Percentiles rank a stretch among this genome's conserved stretches.
Conservation (phyloP, 1,140 invertebrate species). For the Drosophila serrata region DNA sequence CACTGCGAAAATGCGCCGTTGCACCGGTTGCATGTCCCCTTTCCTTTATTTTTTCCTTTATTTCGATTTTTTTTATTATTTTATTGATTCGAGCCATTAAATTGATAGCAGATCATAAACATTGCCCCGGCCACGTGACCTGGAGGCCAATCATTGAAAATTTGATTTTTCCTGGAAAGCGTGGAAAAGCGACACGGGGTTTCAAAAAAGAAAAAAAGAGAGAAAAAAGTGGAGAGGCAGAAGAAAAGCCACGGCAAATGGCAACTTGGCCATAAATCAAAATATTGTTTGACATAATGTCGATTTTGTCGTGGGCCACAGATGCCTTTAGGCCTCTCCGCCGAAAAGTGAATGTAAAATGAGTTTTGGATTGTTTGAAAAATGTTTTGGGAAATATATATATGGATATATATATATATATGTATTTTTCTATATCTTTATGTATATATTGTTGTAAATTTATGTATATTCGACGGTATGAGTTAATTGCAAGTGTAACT, state of each 20-base stretch:
- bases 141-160: constrained; percentile 63
- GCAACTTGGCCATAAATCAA: constrained; percentile 64
- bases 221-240: neutral
- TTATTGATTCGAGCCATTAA: constrained; percentile 69
- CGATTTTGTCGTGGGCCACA: constrained; percentile 61
- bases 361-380: constrained; percentile 23
- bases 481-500: constrained; percentile 24
- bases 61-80: constrained; percentile 36
- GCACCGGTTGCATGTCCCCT: constrained; percentile 14
- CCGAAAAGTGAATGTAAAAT: constrained; percentile 36
- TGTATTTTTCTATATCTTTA: neutral
- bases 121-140: constrained; percentile 54
- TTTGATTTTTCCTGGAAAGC: constrained; percentile 58
- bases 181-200: neutral
- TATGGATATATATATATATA: neutral
- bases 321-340: constrained; percentile 28
- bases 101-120: constrained; percentile 67
- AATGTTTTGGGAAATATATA: constrained; percentile 8
- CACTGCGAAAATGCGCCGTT: neutral
- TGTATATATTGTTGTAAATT: neutral
- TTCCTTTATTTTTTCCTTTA: constrained; percentile 7
- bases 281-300: constrained; percentile 65
- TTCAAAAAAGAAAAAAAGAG: neutral
- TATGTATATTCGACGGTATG: neutral
- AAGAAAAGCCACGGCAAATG: constrained; percentile 18